Evolutionary conservation across 2,113 vertebrate genomes (phyloP).

Genomic region (Callipepla squamata): DNA sequence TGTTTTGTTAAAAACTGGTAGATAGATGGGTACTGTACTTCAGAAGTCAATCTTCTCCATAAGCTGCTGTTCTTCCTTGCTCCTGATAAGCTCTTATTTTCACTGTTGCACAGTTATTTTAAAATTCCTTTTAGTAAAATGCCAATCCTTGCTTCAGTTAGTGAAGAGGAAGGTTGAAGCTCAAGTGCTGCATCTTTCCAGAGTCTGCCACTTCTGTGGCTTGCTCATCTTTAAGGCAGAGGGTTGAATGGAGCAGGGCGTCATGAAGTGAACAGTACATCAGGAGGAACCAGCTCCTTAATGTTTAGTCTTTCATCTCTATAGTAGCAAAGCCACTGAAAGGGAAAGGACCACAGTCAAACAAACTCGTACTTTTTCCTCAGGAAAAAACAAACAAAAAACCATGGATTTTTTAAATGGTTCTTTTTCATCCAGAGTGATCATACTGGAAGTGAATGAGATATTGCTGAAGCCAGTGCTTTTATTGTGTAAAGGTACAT

Average conservation of each 20-base stretch:
- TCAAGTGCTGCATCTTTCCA: background rate
- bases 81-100: too few relatives aligned
- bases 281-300: background rate
- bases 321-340: background rate
- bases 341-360: background rate
- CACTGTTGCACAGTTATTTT: too few relatives aligned
- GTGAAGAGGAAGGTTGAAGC: rapidly evolving
- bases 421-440: background rate
- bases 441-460: background rate
- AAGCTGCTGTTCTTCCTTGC: too few relatives aligned
- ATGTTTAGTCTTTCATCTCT: background rate
- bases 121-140: background rate
- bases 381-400: background rate
- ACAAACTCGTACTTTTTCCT: background rate
- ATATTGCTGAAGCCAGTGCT: background rate
- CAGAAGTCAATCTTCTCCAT: too few relatives aligned
- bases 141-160: background rate
- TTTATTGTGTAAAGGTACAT: background rate
- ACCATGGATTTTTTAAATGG: background rate
- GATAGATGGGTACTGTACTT: too few relatives aligned
- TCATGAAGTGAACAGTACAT: background rate
- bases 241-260: background rate
- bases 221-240: background rate
- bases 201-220: background rate
- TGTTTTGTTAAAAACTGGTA: too few relatives aligned